phyloP scores from a whole-genome alignment of 2,888 invertebrate species.

The Tenthredo mesomela region DNA sequence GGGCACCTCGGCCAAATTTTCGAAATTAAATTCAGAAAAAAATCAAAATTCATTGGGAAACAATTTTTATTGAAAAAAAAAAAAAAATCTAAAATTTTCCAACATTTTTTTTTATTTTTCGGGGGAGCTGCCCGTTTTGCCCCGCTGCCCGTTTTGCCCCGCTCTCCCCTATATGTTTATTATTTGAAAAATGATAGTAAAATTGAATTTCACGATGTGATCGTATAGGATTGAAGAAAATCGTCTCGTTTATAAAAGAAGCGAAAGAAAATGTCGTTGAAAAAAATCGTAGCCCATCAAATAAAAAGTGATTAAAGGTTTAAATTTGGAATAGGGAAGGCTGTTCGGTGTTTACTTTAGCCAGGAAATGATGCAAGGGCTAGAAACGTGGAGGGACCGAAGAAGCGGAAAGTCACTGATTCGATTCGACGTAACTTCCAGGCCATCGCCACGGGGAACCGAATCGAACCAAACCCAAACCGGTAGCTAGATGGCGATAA shows the following conservation, averaged over 20 bases:
- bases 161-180: too few species aligned
- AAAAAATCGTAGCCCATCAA: neutral
- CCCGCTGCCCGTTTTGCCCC: too few species aligned
- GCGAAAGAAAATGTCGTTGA: neutral
- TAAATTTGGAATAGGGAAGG: constrained; percentile 20
- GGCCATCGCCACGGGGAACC: constrained; percentile 4
- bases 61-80: too few species aligned
- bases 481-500: constrained; percentile 36
- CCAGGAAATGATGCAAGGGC: constrained; percentile 43
- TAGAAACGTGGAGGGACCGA: constrained; percentile 22
- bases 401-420: constrained; percentile 25
- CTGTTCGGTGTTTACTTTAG: constrained; percentile 28
- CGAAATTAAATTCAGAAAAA: too few species aligned
- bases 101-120: too few species aligned
- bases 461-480: neutral
- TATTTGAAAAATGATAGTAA: too few species aligned
- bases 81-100: too few species aligned
- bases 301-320: neutral
- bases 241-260: neutral
- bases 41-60: too few species aligned
- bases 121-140: too few species aligned
- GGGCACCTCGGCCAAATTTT: too few species aligned
- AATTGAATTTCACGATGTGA: too few species aligned
- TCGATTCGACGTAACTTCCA: constrained; percentile 38
- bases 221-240: neutral